Conservation (phyloP, 2,888 invertebrate genomes). For the Incurvaria masculella region DNA sequence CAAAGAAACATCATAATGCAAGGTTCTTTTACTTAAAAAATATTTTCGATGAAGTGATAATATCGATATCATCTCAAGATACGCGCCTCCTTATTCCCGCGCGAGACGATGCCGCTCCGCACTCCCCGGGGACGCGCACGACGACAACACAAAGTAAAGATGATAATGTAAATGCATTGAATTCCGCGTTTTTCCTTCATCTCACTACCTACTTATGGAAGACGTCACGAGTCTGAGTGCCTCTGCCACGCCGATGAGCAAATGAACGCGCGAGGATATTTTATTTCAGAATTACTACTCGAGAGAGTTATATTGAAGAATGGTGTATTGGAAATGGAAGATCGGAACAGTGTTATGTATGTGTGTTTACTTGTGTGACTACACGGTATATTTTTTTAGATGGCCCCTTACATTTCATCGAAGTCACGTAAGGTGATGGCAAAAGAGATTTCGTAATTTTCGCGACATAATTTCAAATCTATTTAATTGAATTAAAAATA, state of each 20-base stretch:
- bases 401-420: too few relatives aligned
- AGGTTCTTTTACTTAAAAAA: too few relatives aligned
- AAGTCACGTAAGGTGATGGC: too few relatives aligned
- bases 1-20: too few relatives aligned
- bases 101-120: not conserved
- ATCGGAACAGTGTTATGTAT: too few relatives aligned
- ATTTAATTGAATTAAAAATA: too few relatives aligned
- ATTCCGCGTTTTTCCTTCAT: constrained; percentile 21
- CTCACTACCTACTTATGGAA: not conserved
- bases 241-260: not conserved
- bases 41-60: too few relatives aligned
- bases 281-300: not conserved
- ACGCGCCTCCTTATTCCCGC: not conserved
- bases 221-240: not conserved
- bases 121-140: constrained; percentile 23
- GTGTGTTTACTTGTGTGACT: too few relatives aligned
- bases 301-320: not conserved
- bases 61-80: too few relatives aligned
- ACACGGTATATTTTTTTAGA: too few relatives aligned
- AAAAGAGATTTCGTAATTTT: too few relatives aligned
- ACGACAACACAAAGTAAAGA: constrained; percentile 28
- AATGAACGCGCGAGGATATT: not conserved
- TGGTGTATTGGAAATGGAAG: not conserved
- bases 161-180: constrained; percentile 32
- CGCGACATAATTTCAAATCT: too few relatives aligned